Base-by-base conservation (phyloP, 2,797 vertebrate genomes). In the Myotis daubentonii region DNA sequence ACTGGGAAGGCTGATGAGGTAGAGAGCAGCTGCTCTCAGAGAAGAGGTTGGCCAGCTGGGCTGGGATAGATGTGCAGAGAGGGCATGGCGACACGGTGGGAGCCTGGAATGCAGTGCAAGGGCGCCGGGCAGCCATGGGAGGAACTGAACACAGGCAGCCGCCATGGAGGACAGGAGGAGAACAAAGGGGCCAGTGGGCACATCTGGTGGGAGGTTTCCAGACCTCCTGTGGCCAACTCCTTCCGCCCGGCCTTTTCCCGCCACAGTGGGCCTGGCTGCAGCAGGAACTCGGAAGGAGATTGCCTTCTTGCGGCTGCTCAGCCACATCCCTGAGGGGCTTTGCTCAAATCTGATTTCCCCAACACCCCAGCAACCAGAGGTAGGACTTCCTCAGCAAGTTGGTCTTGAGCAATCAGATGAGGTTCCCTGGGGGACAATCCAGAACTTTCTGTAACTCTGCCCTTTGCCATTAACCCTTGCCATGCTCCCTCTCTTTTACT, bases 271-370 rank as follows among this genome's bases (percentile, higher is more conserved):
- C n/a, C 75, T 25, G 2, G 70, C 36, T 28, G 60, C 36, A 36
- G 57, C n/a, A 68, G 70, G 70, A 91, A 66, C 79, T 68, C 0
- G 7, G 71, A 25, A 30, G 1, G n/a, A 51, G 65, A 38, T 9
- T 89, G 87, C 47, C 51, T 55, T 11, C 25, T 7, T n/a, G 22
- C 3, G 11, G n/a, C n/a, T 17, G 41, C 36, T 53, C 28, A 1
- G 41, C 82, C 95, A 90, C 81, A 38, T 41, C 85, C 91, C 88
- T 15, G 23, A 1, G 2, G n/a, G 49, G 65, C 44, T 93, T 89
- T 86, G 87, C 86, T 92, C 85, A 96, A 80, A 93, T 92, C 94
- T 89, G 93, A 95, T 91, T 93, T 91, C 55, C 83, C 51, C 88
- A 95, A 66, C 47, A 44, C 28, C 55, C 3, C 22, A 28, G 62